These are phyloP conservation scores for Diglossa brunneiventris DNA, from an alignment of 2,113 vertebrate genomes.

Conservation along the genomic window DNA sequence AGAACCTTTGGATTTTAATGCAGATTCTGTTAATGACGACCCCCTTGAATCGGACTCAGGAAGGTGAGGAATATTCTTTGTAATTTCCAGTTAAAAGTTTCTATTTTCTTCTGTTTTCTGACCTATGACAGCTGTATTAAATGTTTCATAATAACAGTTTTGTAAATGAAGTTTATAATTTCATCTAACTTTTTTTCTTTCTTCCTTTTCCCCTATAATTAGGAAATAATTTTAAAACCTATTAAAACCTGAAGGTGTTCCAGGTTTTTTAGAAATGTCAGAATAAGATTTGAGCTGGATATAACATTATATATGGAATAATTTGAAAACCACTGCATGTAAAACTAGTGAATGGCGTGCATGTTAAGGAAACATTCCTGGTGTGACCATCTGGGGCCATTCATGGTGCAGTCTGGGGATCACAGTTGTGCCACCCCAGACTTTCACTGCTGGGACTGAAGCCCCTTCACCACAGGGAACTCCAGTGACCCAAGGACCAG, in stretches of 20 bases:
- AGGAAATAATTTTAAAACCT: background rate
- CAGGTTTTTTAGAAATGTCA: background rate
- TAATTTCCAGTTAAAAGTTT: background rate
- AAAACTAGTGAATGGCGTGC: background rate
- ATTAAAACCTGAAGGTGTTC: background rate
- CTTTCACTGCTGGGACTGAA: background rate
- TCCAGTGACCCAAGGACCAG: background rate
- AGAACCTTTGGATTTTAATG: constrained; percentile 92
- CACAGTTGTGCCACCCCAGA: background rate
- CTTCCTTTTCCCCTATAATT: background rate
- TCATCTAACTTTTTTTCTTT: background rate
- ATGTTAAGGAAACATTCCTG: background rate
- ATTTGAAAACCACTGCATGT: background rate
- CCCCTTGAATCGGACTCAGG: constrained; percentile 79
- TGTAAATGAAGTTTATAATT: background rate
- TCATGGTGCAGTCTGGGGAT: background rate
- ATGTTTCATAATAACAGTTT: background rate
- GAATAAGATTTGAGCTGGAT: background rate
- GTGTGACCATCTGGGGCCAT: background rate
- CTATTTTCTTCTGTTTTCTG: background rate
- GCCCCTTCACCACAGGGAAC: background rate
- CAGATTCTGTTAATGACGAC: constrained; percentile 84
- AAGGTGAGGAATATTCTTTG: constrained; percentile 74
- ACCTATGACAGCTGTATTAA: background rate
- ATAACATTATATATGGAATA: background rate